Base-by-base conservation (phyloP, 2,113 vertebrate species). In the Sapayoa aenigma region DNA sequence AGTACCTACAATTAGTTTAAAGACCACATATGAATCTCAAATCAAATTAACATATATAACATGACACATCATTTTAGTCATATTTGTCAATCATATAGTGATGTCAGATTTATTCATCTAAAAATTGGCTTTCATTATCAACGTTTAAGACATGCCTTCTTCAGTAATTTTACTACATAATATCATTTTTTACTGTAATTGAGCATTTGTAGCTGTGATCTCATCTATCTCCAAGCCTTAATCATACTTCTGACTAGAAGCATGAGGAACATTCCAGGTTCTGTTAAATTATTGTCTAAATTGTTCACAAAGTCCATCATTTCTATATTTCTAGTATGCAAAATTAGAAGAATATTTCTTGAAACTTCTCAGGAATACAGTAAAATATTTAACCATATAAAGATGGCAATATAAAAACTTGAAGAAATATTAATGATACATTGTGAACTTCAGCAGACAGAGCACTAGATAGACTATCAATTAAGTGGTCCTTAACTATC, bases 61-160 rank as follows among this genome's bases (percentile, higher is more conserved):
- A 37, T 0, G 0, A 19, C 3, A 3, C 33, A 50, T 6, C 1
- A 2, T 4, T 89, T 90, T 53, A 63, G 14, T 49, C 25, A 71
- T 30, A 20, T 46, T 88, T 92, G 5, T 50, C 21, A 66, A 47
- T 16, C 13, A 17, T 27, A 31, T 2, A 65, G 6, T 14, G 28
- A n/a, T 49, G 4, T 9, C 49, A 41, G n/a, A 66, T 56, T 76
- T 72, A 76, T 76, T 87, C 3, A 31, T 39, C 50, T 0, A 19
- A 69, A 74, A 41, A 3, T 3, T 84, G 15, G 1, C 4, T 81
- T 93, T 77, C 9, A 5, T 66, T 63, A 27, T 24, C 25, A 66
- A 14, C 31, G 23, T 1, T 58, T 55, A 77, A 27, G n/a, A 41
- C 9, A 41, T 31, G 3, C 4, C 3, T 69, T 83, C 18, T 47